Evolutionary conservation across 2,113 vertebrate species (phyloP), one percentile per base, ranked within the genome.

Genomic region (Corythoichthys intestinalis): DNA sequence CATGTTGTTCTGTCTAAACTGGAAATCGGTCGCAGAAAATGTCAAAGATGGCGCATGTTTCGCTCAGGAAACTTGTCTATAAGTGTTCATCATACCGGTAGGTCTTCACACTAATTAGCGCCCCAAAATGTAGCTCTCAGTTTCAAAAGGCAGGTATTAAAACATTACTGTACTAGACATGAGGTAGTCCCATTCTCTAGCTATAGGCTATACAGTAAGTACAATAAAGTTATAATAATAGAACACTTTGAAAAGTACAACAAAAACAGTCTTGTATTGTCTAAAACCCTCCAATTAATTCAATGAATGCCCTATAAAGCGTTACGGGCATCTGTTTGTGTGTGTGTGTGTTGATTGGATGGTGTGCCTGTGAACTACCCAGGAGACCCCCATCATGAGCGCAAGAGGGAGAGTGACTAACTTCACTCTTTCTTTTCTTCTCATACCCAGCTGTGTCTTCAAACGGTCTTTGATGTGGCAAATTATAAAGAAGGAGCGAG

Each of bases 381-480:
- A 89, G 83, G 83, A 91, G 92, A 90, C 92, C 91, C 91, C 91
- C 91, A 91, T 91, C 84, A 86, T 78, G 78, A 88, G 88, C 74
- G 78, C 85, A 88, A 58, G 86, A 89, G 84, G 84, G 89, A 91
- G 91, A 92, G 92, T 93, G 92, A 92, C 91, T 92, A 92, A 92
- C 88, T 89, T 92, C 87, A 92, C 90, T 92, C 90, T 91, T 91
- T 92, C 91, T 92, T 92, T 92, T 92, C 90, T 92, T 93, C 90
- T 91, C 85, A 20, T 88, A 87, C 89, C 90, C 92, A 93, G 91
- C 91, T 93, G 92, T 91, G 91, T 87, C 92, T 93, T 93, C 92
- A 93, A 93, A 93, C 90, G 67, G 66, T 64, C 68, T 89, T 93
- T 93, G 90, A 93, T 92, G 92, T 93, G 92, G 92, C 66, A 83